Evolutionary conservation across 2,113 vertebrate genomes (phyloP), one percentile per base, ranked within the genome.

Genomic region (Andinoacara biseriatus): DNA sequence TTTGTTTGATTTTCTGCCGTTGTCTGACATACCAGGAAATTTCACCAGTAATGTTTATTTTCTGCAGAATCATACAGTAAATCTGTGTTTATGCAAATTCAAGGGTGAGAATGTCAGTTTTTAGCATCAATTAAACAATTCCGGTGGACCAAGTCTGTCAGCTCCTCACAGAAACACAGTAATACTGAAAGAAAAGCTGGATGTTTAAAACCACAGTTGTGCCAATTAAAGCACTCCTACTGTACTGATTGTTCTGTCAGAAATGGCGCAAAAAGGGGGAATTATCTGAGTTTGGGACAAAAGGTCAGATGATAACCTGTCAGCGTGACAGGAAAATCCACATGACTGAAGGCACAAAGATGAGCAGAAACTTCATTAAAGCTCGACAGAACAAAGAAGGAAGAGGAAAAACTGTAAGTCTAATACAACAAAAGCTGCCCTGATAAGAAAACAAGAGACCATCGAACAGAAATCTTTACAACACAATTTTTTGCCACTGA

Each of bases 271-370:
- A 57, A 69, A 85, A 78, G 63, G 58, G 74, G 7, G 58, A 78
- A 86, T 83, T 65, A 84, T 86, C 65, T 13, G 24, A 78, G 79
- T 80, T 72, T 60, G 29, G 69, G 83, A 86, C 76, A 86, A 86
- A 72, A 58, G 49, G 60, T 13, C 43, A 85, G 79, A 86, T 75
- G 74, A 89, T 78, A 84, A 87, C 82, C 46, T 79, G 75, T 76
- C 76, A 72, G 11, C 49, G 1, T 76, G 78, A 76, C 1, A 17
- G 67, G 35, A 61, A 79, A 79, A 86, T 79, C 38, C 38, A 56
- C 26, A 18, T 49, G 62, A 59, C 72, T 46, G 61, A 72, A 79
- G 15, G 31, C 1, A 1, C 2, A 6, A 26, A 40, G 26, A 26
- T 17, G 57, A 40, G 69, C 46, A 59, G 52, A 74, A 43, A 80